A percentile compares a stretch with the other conserved stretches of the same genome.
These are phyloP conservation scores for Hylaea fasciaria DNA, from an alignment of 2,888 invertebrate genomes.

Conservation along the genomic window DNA sequence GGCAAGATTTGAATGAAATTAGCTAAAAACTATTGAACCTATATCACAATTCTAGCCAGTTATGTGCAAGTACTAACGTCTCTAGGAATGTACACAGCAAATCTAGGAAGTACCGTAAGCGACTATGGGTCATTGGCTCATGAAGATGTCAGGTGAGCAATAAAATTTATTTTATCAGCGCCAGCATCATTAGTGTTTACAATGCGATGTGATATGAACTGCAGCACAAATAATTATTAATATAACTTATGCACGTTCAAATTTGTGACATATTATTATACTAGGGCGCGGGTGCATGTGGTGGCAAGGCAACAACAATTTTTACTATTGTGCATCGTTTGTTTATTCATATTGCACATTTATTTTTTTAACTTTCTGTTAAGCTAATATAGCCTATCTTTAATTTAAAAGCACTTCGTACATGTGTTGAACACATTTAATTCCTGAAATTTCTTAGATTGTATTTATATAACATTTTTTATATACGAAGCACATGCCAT, in stretches of 20 bases:
- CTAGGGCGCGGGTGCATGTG: background rate
- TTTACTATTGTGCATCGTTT: too few relatives aligned
- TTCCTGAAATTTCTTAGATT: too few relatives aligned
- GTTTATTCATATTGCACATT: too few relatives aligned
- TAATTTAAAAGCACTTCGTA: too few relatives aligned
- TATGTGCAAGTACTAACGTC: slow-evolving; percentile 48
- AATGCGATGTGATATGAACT: slow-evolving; percentile 46
- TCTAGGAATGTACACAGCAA: slow-evolving; percentile 62
- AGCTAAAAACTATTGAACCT: slow-evolving; percentile 17
- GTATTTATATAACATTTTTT: too few relatives aligned
- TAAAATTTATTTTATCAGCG: slow-evolving; percentile 65
- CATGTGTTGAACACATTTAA: too few relatives aligned
- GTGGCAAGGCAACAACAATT: background rate
- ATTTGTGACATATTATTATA: slow-evolving; percentile 1
- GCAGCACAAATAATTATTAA: slow-evolving; percentile 14
- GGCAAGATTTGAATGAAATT: slow-evolving; percentile 5
- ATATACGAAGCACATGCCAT: too few relatives aligned
- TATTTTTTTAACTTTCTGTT: too few relatives aligned
- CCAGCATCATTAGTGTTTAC: slow-evolving; percentile 62
- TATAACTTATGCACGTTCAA: slow-evolving; percentile 11
- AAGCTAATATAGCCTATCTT: too few relatives aligned
- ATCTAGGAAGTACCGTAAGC: slow-evolving; percentile 73
- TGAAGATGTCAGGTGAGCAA: slow-evolving; percentile 71
- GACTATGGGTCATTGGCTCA: slow-evolving; percentile 75
- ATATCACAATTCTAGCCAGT: slow-evolving; percentile 35